Evolutionary conservation across 2,888 invertebrate species (phyloP).

Genomic region (Thecophora atra): DNA sequence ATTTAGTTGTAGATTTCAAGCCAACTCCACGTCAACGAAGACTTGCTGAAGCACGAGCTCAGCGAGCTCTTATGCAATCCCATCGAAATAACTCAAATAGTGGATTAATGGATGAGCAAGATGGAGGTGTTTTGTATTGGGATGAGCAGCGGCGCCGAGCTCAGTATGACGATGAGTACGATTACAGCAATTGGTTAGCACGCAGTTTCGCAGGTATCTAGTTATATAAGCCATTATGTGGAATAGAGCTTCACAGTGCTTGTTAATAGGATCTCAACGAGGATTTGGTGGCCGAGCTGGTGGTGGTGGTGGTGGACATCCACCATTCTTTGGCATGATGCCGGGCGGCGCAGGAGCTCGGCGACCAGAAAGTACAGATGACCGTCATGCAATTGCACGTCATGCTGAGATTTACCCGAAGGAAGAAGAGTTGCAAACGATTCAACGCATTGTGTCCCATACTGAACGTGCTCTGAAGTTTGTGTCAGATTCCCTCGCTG

Average conservation of each 20-base stretch:
- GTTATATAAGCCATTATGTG: background rate
- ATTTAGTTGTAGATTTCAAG: slow-evolving; percentile 94
- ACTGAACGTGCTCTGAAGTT: slow-evolving; percentile 94
- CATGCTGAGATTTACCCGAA: slow-evolving; percentile 94
- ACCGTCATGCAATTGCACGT: slow-evolving; percentile 92
- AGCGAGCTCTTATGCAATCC: slow-evolving; percentile 77
- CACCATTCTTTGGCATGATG: slow-evolving; percentile 70
- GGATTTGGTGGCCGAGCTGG: slow-evolving; percentile 59
- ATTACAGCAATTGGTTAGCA: slow-evolving; percentile 78
- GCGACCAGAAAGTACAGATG: slow-evolving; percentile 92
- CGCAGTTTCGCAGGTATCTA: slow-evolving; percentile 70
- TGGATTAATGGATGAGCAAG: slow-evolving; percentile 74
- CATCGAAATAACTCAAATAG: slow-evolving; percentile 68
- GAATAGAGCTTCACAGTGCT: background rate
- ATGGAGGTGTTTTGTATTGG: slow-evolving; percentile 86
- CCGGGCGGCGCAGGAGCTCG: slow-evolving; percentile 69
- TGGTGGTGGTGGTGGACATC: slow-evolving; percentile 67
- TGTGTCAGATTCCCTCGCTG: slow-evolving; percentile 89
- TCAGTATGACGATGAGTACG: slow-evolving; percentile 75
- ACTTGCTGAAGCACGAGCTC: slow-evolving; percentile 85
- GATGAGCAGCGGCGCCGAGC: slow-evolving; percentile 77
- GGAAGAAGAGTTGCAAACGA: slow-evolving; percentile 86
- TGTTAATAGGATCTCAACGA: slow-evolving; percentile 53
- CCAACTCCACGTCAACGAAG: slow-evolving; percentile 89
- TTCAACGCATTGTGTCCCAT: slow-evolving; percentile 91